These are phyloP conservation scores for Cyanoderma ruficeps DNA, from an alignment of 2,113 vertebrate genomes.

Conservation along the genomic window DNA sequence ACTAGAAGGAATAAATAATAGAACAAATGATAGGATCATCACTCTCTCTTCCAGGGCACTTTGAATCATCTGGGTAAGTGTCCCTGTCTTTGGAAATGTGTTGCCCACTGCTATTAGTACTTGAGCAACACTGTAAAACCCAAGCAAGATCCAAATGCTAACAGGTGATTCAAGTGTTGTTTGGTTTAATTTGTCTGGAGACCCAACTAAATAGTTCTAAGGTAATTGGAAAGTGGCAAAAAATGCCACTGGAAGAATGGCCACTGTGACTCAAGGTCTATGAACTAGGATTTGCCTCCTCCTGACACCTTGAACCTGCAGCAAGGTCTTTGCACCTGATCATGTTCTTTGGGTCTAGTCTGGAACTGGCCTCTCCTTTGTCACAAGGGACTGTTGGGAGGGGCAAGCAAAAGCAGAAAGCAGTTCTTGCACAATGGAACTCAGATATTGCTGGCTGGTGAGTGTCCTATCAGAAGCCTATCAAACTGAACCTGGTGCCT, in stretches of 20 bases:
- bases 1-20: background rate
- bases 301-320: background rate
- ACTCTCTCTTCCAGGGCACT: background rate
- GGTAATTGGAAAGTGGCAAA: background rate
- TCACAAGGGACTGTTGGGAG: background rate
- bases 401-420: background rate
- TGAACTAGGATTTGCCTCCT: background rate
- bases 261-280: no score
- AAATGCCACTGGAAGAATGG: background rate
- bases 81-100: background rate
- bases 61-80: background rate
- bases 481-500: background rate
- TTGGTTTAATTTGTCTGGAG: background rate
- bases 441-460: background rate
- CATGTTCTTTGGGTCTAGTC: background rate
- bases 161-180: background rate
- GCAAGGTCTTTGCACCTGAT: background rate
- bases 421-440: background rate
- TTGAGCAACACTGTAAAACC: background rate
- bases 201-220: background rate
- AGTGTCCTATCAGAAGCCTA: background rate
- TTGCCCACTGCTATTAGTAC: background rate
- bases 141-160: background rate
- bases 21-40: background rate
- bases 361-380: background rate